Evolutionary conservation across 2,797 vertebrate genomes (phyloP).

Genomic region (Thunnus albacares): DNA sequence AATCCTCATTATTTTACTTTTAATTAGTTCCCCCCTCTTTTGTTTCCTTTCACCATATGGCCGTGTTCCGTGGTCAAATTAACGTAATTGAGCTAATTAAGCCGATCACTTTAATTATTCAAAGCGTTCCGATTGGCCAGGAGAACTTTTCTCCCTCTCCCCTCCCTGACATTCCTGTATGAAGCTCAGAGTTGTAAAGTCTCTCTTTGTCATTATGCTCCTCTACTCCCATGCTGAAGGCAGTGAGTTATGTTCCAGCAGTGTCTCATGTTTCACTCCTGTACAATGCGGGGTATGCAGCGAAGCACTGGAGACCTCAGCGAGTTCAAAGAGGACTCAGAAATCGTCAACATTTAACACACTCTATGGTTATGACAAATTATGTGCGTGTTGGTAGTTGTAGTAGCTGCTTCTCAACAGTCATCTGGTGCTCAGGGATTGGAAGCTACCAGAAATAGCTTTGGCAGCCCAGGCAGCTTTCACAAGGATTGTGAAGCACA

Average conservation of each 20-base stretch:
- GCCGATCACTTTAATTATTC: conserved; percentile 94
- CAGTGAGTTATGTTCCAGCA: conserved; percentile 63
- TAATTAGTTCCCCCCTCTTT: conserved; percentile 93
- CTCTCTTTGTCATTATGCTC: conserved; percentile 73
- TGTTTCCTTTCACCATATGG: conserved; percentile 93
- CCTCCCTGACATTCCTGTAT: conserved; percentile 82
- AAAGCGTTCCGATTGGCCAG: conserved; percentile 88
- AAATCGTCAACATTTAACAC: conserved; percentile 48
- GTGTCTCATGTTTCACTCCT: conserved; percentile 59
- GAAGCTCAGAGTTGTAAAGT: conserved; percentile 80
- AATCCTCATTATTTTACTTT: conserved; percentile 94
- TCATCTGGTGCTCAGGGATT: conserved; percentile 44
- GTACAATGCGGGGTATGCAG: conserved; percentile 28
- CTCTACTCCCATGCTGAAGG: conserved; percentile 58
- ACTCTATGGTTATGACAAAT: conserved; percentile 47
- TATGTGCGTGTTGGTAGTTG: conserved; percentile 24
- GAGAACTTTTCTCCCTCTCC: conserved; percentile 80
- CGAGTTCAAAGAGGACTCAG: conserved; percentile 44
- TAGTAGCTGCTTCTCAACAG: conserved; percentile 26
- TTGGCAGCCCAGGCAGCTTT: conserved; percentile 44
- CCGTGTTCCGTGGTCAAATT: conserved; percentile 92
- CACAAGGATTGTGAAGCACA: conserved; percentile 50
- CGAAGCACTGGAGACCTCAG: background rate
- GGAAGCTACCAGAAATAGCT: conserved; percentile 54
- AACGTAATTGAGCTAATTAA: conserved; percentile 95